Evolutionary conservation across 2,888 invertebrate genomes (phyloP).

Genomic region (Hesperia comma): DNA sequence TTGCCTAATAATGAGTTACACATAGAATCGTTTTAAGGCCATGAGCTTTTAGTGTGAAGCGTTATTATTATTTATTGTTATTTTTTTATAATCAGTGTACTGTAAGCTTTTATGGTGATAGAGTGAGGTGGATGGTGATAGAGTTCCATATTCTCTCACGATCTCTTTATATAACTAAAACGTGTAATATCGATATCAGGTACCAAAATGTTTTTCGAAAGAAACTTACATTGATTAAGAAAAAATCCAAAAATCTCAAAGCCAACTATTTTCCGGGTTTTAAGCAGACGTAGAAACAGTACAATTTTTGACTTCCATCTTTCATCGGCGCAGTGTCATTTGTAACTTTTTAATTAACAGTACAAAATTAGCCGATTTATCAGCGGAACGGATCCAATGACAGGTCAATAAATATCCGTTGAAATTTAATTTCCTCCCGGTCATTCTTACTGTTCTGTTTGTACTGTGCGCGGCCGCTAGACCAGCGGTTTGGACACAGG

Average conservation of each 20-base stretch:
- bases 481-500: conserved; percentile 19
- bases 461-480: conserved; percentile 33
- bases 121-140: no score
- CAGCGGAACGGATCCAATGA: conserved; percentile 49
- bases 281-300: not conserved
- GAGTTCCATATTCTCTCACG: no score
- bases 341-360: conserved; percentile 42
- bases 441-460: conserved; percentile 51
- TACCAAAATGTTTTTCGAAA: no score
- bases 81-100: no score
- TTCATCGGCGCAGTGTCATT: conserved; percentile 16
- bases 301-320: not conserved
- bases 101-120: no score
- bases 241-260: not conserved
- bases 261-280: not conserved
- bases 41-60: no score
- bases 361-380: conserved; percentile 54
- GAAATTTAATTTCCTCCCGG: conserved; percentile 58
- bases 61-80: no score
- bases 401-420: conserved; percentile 58
- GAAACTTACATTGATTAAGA: no score
- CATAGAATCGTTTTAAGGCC: no score
- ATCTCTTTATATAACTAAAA: no score
- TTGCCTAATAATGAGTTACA: no score
- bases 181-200: no score